Conservation (phyloP, 1,140 invertebrate species). For the Dendrolimus kikuchii region DNA sequence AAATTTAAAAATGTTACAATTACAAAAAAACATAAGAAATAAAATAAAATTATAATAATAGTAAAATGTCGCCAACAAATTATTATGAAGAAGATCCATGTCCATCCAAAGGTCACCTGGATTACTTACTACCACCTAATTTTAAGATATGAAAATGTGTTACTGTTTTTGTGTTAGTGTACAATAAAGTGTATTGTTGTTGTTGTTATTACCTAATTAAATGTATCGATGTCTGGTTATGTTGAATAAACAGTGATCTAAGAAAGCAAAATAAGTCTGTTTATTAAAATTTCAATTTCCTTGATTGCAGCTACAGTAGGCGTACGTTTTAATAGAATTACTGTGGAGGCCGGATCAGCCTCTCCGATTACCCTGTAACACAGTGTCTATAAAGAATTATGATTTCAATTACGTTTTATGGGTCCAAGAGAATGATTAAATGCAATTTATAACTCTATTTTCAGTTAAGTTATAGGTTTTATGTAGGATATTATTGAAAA, state of each 20-base stretch:
- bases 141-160: too few species aligned
- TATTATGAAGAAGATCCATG: too few species aligned
- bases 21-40: too few species aligned
- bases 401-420: slow-evolving; percentile 7
- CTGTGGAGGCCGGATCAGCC: slow-evolving; percentile 8
- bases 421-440: slow-evolving; percentile 2
- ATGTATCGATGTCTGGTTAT: too few species aligned
- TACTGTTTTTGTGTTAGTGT: too few species aligned
- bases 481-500: background rate
- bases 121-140: too few species aligned
- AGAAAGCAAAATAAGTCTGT: slow-evolving; percentile 15
- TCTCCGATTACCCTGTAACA: slow-evolving; percentile 6
- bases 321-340: slow-evolving; percentile 15
- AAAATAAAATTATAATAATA: too few species aligned
- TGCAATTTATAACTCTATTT: background rate
- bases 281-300: slow-evolving; percentile 21
- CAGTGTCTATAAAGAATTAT: slow-evolving; percentile 7
- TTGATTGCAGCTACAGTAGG: slow-evolving; percentile 13
- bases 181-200: too few species aligned
- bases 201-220: too few species aligned
- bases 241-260: slow-evolving; percentile 4
- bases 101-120: too few species aligned
- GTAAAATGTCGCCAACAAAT: too few species aligned
- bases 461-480: background rate
- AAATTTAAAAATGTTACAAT: too few species aligned